Base-by-base conservation (phyloP, 2,888 invertebrate genomes). In the Cyaniris semiargus region DNA sequence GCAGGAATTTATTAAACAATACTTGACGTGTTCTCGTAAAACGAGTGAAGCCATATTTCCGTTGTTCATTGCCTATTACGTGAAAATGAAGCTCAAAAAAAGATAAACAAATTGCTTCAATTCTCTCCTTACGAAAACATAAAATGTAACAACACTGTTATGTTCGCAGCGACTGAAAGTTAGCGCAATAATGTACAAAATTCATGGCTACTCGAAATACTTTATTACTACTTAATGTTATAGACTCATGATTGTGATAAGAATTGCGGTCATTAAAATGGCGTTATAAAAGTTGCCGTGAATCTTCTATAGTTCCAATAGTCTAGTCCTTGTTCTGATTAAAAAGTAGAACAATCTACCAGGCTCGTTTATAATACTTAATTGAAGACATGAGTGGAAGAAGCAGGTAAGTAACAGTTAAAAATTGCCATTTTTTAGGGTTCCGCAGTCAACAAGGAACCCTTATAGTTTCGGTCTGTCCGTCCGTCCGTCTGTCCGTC, bases 81-180 rank as follows among this genome's bases (percentile, higher is more conserved):
- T 56, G 76, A 76, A 70, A 56, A 80, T 48, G 76, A 78, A 78
- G 78, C 76, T 78, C 70, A 77, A 77, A 80, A 81, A 78, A 78
- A 60, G 74, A 80, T 77, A 77, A 75, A 80, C 80, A 81, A 82
- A 82, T 81, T 81, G 79, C 78, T 80, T 76, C 78, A 81, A 81
- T 80, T 78, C 79, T 80, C 79, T 80, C 79, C 80, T 81, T 80
- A 81, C 80, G 79, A 79, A 80, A 79, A 76, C 81, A 78, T 82
- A 82, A 82, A 82, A 82, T 80, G 80, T 80, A 79, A 82, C 81
- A 81, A 78, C 79, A 81, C 78, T 78, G 79, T 82, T 81, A 81
- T 80, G 79, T 78, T 76, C 75, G 78, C 78, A 80, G 76, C 76
- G 78, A 71, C 78, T 79, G 80, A 81, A 81, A 80, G 80, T 80